phyloP scores from a whole-genome alignment of 2,888 invertebrate species.

The Epinotia bilunana region DNA sequence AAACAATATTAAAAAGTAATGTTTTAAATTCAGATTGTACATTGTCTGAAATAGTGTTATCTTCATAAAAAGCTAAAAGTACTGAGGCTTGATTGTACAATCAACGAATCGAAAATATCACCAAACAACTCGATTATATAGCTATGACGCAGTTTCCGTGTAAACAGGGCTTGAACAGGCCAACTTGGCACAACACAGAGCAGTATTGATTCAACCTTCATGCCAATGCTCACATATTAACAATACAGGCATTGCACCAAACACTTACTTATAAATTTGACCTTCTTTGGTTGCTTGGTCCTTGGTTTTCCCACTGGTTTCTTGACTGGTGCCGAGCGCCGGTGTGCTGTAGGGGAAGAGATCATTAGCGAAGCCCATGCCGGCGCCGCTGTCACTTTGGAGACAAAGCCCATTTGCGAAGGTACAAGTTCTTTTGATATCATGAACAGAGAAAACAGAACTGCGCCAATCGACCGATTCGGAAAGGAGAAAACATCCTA shows the following conservation, averaged over 20 bases:
- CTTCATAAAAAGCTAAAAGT: not conserved
- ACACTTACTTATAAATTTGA: constrained; percentile 96
- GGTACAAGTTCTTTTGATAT: not conserved
- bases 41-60: not conserved
- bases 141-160: not conserved
- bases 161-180: constrained; percentile 32
- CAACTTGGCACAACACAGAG: constrained; percentile 39
- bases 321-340: constrained; percentile 88
- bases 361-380: constrained; percentile 55
- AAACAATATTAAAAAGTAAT: not conserved
- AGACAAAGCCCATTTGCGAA: constrained; percentile 37
- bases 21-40: not conserved
- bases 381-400: constrained; percentile 18
- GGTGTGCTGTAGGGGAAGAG: constrained; percentile 68
- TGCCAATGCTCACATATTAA: constrained; percentile 22
- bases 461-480: constrained; percentile 19
- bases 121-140: not conserved
- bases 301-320: constrained; percentile 92
- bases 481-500: not conserved
- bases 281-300: constrained; percentile 95
- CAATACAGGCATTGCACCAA: constrained; percentile 32
- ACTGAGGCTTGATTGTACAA: not conserved
- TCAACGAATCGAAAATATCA: constrained; percentile 3
- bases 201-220: constrained; percentile 40
- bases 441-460: constrained; percentile 1